Conservation (phyloP, 2,888 invertebrate genomes). For the Oasisia sp. region DNA sequence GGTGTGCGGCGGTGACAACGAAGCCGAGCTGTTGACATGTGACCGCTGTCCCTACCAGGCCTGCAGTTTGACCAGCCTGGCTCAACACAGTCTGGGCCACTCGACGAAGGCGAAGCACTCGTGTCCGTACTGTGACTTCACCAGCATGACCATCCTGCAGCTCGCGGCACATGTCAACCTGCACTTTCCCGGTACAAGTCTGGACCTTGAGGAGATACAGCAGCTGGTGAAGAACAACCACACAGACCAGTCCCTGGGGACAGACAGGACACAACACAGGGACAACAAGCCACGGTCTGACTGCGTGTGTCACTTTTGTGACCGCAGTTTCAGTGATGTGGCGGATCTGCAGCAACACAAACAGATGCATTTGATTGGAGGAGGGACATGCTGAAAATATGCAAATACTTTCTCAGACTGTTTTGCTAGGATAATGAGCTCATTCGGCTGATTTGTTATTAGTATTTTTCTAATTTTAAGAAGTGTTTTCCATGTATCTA, state of each 20-base stretch:
- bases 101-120: conserved; percentile 42
- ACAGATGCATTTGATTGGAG: conserved; percentile 51
- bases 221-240: conserved; percentile 27
- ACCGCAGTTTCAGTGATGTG: conserved; percentile 55
- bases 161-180: conserved; percentile 50
- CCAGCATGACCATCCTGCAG: conserved; percentile 45
- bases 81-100: conserved; percentile 50
- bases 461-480: background rate
- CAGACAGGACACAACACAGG: background rate
- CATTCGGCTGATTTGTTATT: background rate
- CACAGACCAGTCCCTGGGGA: conserved; percentile 22
- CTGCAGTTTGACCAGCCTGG: conserved; percentile 46
- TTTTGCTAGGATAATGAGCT: background rate
- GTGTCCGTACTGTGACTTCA: conserved; percentile 57
- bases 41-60: conserved; percentile 57
- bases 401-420: background rate
- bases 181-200: conserved; percentile 50
- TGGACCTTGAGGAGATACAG: conserved; percentile 30
- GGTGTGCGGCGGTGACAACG: conserved; percentile 31
- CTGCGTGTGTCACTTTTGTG: conserved; percentile 57
- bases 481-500: background rate
- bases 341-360: conserved; percentile 54
- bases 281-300: background rate
- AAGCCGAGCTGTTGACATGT: conserved; percentile 44
- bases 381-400: background rate